These are phyloP conservation scores for Tinamus major DNA, from an alignment of 2,797 vertebrate species.

Conservation along the genomic window DNA sequence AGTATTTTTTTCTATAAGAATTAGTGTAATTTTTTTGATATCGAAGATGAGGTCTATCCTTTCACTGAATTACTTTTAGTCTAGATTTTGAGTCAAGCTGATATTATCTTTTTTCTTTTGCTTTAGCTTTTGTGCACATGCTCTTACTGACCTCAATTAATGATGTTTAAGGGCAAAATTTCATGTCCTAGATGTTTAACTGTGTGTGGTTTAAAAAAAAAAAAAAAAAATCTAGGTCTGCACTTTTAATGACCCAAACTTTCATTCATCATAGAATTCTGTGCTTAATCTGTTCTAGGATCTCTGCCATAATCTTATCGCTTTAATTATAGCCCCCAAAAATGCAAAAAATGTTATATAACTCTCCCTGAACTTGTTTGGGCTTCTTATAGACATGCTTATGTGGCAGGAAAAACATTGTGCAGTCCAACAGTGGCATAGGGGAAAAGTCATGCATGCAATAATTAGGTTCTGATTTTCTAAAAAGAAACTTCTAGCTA, in stretches of 20 bases:
- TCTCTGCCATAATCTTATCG: constrained; percentile 86
- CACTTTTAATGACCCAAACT: constrained; percentile 79
- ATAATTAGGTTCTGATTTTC: constrained; percentile 2
- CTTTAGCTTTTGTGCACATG: neutral
- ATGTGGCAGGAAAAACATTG: constrained; percentile 70
- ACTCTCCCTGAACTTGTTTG: constrained; percentile 81
- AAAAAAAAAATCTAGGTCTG: constrained; percentile 38
- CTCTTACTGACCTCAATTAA: neutral
- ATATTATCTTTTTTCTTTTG: neutral
- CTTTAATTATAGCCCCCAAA: constrained; percentile 87
- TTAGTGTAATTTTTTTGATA: neutral
- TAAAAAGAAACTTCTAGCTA: constrained; percentile 10
- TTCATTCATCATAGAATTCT: constrained; percentile 77
- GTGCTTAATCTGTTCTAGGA: constrained; percentile 87
- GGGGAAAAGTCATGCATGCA: constrained; percentile 51
- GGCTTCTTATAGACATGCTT: constrained; percentile 79
- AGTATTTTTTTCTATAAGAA: neutral
- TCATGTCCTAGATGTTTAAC: constrained; percentile 9
- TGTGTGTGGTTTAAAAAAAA: neutral
- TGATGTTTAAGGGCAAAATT: neutral
- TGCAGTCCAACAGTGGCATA: constrained; percentile 52
- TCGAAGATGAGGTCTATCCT: neutral
- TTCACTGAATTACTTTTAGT: neutral
- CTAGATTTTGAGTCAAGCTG: neutral
- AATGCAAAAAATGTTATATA: constrained; percentile 90